Evolutionary conservation across 2,888 invertebrate genomes (phyloP), one percentile per base, ranked within the genome.

Genomic region (Drosophila nigritarsus): DNA sequence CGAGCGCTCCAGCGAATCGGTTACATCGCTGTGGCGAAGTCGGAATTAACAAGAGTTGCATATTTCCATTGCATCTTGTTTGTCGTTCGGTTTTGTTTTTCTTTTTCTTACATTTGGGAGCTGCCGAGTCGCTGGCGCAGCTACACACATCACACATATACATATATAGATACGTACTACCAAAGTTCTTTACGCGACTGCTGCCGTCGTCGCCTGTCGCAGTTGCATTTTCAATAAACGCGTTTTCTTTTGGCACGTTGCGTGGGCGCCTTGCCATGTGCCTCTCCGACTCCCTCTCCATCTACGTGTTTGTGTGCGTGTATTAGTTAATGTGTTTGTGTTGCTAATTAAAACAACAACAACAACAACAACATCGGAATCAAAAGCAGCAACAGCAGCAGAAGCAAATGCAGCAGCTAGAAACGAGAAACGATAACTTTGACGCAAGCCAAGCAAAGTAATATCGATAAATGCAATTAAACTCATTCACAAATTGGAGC

Each of bases 171-270:
- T n/a, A 54, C 36, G 18, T 29, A 55, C 60, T 34, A 66, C 15
- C 75, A 78, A 78, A 75, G 78, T 78, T 78, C 75, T 78, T 78
- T 65, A 70, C 70, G 59, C 74, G 59, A 49, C 63, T 49, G 60
- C 70, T 67, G 69, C 53, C 63, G 72, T 64, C 64, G 53, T 58
- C 64, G 72, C 63, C 69, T 70, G 65, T 78, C 68, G 65, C 66
- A 55, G 78, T 77, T 80, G 84, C 82, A 70, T 83, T 83, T 84
- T 86, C 83, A 84, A 84, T 84, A 84, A 85, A 85, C 87, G 85
- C 87, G 85, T 84, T 84, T 85, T 73, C 82, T 77, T 79, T 82
- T 83, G 83, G 83, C 85, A 77, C 81, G 77, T 73, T 83, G 87
- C 87, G 85, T 85, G 84, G 85, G 85, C 81, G 85, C 73, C 68